phyloP scores from a whole-genome alignment of 2,797 vertebrate species.

The Miichthys miiuy region DNA sequence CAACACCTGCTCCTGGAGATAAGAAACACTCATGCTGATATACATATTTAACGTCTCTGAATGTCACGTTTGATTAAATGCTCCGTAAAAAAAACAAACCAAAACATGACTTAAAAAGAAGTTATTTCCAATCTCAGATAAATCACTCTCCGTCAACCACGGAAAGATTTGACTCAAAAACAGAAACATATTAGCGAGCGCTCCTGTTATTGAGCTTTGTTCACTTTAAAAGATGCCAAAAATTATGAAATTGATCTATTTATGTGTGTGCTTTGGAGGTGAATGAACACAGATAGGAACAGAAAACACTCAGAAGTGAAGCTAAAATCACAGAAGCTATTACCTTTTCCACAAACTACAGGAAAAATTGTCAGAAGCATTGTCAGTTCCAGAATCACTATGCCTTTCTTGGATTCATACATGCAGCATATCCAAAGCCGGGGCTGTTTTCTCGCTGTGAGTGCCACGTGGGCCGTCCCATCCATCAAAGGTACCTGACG shows the following conservation, averaged over 20 bases:
- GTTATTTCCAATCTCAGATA: not conserved
- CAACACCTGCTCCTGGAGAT: slow-evolving; percentile 8
- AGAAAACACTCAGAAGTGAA: too few species aligned
- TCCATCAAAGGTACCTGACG: slow-evolving; percentile 1
- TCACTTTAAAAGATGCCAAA: too few species aligned
- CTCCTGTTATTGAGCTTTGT: too few species aligned
- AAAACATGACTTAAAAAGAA: not conserved
- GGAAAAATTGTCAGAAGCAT: not conserved
- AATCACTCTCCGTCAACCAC: not conserved
- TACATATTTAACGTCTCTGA: too few species aligned
- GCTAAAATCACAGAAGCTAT: too few species aligned
- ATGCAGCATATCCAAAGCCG: not conserved
- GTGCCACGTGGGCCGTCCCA: not conserved
- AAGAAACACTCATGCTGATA: slow-evolving; percentile 2
- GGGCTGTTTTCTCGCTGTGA: too few species aligned
- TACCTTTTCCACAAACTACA: too few species aligned
- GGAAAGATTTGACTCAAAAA: not conserved
- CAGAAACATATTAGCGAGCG: too few species aligned
- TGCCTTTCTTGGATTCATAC: not conserved
- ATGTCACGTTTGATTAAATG: slow-evolving; percentile 18
- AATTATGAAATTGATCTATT: too few species aligned
- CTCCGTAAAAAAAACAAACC: not conserved
- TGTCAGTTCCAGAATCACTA: too few species aligned
- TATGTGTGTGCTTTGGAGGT: not conserved
- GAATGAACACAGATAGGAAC: not conserved